These are phyloP conservation scores for Candidula unifasciata DNA, from an alignment of 2,888 invertebrate genomes.

Conservation along the genomic window DNA sequence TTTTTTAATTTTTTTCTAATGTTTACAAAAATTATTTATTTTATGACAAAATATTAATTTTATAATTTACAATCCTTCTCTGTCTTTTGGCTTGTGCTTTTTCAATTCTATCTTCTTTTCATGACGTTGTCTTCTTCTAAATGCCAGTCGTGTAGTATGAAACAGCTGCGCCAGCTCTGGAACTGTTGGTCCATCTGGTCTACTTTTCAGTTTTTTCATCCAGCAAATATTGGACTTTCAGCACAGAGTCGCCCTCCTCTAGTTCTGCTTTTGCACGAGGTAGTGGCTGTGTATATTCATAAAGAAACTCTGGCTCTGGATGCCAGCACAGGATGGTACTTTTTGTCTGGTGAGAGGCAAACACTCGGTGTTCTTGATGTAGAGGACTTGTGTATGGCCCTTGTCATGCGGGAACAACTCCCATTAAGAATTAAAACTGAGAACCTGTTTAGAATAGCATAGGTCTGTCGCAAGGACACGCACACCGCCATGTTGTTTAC, in stretches of 20 bases:
- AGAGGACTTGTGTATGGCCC: neutral
- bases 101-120: too few species aligned
- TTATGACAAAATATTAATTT: too few species aligned
- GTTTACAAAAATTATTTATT: too few species aligned
- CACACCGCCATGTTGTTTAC: neutral
- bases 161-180: conserved; percentile 77
- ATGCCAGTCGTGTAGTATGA: conserved; percentile 76
- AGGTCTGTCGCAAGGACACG: neutral
- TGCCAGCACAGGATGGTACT: conserved; percentile 91
- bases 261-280: too few species aligned
- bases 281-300: conserved; percentile 82
- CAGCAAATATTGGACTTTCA: conserved; percentile 81
- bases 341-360: conserved; percentile 80
- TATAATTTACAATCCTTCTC: too few species aligned
- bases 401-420: neutral
- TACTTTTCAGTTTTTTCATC: conserved; percentile 61
- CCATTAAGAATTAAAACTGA: neutral
- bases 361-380: conserved; percentile 58
- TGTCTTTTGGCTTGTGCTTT: too few species aligned
- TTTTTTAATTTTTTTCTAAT: too few species aligned
- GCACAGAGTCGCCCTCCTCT: conserved; percentile 79
- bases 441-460: neutral
- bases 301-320: conserved; percentile 88
- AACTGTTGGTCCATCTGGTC: conserved; percentile 74
- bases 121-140: too few species aligned